phyloP scores from a whole-genome alignment of 2,113 vertebrate genomes.

The Thamnophis sirtalis region DNA sequence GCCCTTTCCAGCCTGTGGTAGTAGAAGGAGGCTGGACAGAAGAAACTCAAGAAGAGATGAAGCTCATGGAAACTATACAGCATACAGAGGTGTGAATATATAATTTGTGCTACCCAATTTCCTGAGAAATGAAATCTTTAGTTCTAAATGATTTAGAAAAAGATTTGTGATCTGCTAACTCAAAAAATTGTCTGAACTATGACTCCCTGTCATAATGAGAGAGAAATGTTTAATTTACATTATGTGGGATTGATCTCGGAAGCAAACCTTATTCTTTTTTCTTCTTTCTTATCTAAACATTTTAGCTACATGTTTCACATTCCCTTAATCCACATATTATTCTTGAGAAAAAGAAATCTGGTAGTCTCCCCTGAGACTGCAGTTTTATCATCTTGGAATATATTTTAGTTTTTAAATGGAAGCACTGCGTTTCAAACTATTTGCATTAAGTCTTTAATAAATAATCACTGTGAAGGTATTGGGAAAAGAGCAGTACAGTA shows the following conservation, averaged over 20 bases:
- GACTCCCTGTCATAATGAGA: background rate
- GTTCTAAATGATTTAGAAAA: background rate
- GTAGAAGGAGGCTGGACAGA: constrained; percentile 53
- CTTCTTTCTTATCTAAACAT: background rate
- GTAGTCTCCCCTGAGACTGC: background rate
- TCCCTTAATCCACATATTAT: background rate
- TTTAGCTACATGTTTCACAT: background rate
- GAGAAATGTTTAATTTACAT: background rate
- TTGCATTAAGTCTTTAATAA: constrained; percentile 23
- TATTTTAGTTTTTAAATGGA: background rate
- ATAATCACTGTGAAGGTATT: constrained; percentile 48
- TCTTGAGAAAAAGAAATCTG: background rate
- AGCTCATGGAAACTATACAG: constrained; percentile 47
- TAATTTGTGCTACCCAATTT: background rate
- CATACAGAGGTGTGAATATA: constrained; percentile 39
- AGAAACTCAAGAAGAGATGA: constrained; percentile 47
- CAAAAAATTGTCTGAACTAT: background rate
- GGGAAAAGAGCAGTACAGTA: constrained; percentile 42
- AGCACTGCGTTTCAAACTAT: background rate
- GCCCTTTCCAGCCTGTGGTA: constrained; percentile 25
- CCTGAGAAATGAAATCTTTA: background rate
- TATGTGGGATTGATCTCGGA: background rate
- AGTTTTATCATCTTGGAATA: background rate
- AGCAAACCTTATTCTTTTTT: background rate
- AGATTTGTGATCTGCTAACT: constrained; percentile 22